Evolutionary conservation across 2,113 vertebrate genomes (phyloP).

Genomic region (Platysternon megacephalum): DNA sequence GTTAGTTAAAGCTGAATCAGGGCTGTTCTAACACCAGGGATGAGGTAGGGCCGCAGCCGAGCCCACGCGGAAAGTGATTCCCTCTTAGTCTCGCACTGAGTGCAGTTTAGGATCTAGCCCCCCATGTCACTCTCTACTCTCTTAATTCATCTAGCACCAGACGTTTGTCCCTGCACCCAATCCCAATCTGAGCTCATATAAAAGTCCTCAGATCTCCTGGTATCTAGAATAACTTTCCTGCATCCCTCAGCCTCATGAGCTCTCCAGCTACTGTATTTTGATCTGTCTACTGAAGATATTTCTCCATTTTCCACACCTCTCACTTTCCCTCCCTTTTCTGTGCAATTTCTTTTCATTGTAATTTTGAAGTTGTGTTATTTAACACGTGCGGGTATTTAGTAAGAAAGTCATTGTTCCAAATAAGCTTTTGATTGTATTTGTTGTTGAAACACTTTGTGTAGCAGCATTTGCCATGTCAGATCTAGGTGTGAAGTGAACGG

Average conservation of each 20-base stretch:
- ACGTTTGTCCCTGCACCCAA: neutral
- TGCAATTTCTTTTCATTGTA: neutral
- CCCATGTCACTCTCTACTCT: neutral
- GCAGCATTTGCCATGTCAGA: neutral
- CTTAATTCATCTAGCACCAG: neutral
- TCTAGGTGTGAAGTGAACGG: neutral
- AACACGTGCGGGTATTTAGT: neutral
- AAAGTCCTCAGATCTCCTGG: neutral
- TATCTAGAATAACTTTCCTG: neutral
- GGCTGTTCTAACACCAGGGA: neutral
- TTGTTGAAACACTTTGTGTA: neutral
- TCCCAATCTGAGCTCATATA: neutral
- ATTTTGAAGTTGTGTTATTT: neutral
- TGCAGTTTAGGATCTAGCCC: neutral
- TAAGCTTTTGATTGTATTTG: neutral
- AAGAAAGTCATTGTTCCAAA: neutral
- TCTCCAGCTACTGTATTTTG: accelerated
- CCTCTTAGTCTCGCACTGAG: neutral
- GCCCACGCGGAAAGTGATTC: neutral
- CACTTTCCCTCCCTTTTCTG: neutral
- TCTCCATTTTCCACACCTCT: neutral
- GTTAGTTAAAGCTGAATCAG: neutral
- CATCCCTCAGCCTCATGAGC: neutral
- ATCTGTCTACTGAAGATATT: neutral
- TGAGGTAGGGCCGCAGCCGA: neutral